Conservation (phyloP, 2,888 invertebrate species). For the Drosophila mayaguana region DNA sequence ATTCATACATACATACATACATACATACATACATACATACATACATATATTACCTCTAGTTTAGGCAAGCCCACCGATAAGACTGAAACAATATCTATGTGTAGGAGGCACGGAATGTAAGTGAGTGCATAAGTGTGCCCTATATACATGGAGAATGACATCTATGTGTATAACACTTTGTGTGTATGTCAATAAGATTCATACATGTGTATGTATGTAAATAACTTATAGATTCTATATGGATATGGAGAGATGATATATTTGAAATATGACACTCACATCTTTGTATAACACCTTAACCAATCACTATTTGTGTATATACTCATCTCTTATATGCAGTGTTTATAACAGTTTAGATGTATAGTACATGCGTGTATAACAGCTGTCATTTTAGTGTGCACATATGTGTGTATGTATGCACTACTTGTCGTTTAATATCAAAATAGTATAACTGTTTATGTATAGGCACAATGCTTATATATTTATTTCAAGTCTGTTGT, state of each 20-base stretch:
- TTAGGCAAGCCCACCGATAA: constrained; percentile 16
- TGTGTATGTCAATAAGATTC: neutral
- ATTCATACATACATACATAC: too few relatives aligned
- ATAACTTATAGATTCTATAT: too few relatives aligned
- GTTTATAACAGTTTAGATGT: neutral
- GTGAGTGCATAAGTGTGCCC: neutral
- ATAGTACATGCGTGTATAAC: neutral
- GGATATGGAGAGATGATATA: too few relatives aligned
- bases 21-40: neutral
- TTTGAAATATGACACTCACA: too few relatives aligned
- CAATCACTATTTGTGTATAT: neutral
- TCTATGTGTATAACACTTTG: neutral
- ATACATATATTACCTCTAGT: neutral
- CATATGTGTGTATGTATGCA: too few relatives aligned
- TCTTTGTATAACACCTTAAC: neutral
- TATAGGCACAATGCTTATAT: neutral
- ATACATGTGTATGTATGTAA: too few relatives aligned
- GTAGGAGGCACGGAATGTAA: neutral
- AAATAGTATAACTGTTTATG: neutral
- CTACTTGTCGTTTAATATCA: too few relatives aligned
- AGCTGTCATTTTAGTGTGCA: neutral
- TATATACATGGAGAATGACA: neutral
- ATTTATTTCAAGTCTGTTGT: neutral
- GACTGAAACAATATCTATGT: neutral
- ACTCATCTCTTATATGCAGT: neutral